Percentiles rank a stretch among this genome's conserved stretches.
phyloP scores from a whole-genome alignment of 2,888 invertebrate genomes.

The Meteorus cinctellus region DNA sequence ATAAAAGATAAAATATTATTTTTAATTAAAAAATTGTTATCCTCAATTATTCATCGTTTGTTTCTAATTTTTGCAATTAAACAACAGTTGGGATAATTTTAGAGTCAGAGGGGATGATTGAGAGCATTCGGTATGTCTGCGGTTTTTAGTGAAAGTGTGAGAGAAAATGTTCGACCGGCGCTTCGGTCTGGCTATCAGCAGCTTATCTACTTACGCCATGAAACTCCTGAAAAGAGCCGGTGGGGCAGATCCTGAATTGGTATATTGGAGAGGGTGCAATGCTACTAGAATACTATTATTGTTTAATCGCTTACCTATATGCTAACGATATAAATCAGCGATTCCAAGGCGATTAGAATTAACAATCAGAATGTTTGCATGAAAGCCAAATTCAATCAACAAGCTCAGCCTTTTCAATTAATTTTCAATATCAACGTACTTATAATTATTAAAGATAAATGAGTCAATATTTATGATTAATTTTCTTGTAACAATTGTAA shows the following conservation, averaged over 20 bases:
- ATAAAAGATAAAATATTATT: not conserved
- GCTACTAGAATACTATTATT: conserved; percentile 3
- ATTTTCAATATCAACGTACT: not conserved
- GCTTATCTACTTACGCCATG: conserved; percentile 47
- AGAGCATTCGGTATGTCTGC: conserved; percentile 10
- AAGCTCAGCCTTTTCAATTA: not conserved
- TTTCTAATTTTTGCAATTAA: not conserved
- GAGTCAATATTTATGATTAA: not conserved
- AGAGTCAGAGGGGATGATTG: too few species aligned
- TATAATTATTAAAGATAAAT: not conserved
- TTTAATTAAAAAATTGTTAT: conserved; percentile 2
- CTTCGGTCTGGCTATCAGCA: conserved; percentile 42
- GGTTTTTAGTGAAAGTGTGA: conserved; percentile 3
- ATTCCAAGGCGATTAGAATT: conserved; percentile 16
- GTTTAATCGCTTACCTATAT: conserved; percentile 20
- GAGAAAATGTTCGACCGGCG: not conserved
- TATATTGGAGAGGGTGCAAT: not conserved
- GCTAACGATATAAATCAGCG: not conserved
- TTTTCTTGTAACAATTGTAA: not conserved
- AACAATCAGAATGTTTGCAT: not conserved
- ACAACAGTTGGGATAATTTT: not conserved
- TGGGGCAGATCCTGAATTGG: conserved; percentile 13
- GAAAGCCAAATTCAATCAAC: not conserved
- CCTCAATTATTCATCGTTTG: not conserved
- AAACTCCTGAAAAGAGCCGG: conserved; percentile 37